Percentiles rank a stretch among this genome's conserved stretches.
phyloP scores from a whole-genome alignment of 2,888 invertebrate genomes.

The Achlya flavicornis region DNA sequence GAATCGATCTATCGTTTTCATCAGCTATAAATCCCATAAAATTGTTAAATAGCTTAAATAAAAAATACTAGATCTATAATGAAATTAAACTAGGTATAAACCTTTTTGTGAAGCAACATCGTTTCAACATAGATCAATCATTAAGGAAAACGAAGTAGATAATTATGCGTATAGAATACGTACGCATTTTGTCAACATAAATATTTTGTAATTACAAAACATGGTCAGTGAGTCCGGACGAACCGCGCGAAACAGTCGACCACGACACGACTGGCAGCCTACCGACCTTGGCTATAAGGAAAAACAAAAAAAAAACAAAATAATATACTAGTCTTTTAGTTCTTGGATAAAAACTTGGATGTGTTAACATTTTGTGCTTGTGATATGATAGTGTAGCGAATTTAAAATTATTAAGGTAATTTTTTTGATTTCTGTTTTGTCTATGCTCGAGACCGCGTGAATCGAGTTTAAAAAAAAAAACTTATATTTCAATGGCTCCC shows the following conservation, averaged over 20 bases:
- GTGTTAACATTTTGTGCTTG: neutral
- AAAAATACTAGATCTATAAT: no score
- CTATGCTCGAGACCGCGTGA: no score
- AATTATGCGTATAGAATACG: neutral
- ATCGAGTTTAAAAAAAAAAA: no score
- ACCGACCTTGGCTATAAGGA: neutral
- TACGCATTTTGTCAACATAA: neutral
- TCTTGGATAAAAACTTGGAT: neutral
- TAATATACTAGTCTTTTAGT: neutral
- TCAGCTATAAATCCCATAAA: no score
- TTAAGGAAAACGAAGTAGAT: neutral
- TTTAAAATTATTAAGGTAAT: neutral
- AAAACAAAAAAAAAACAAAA: neutral
- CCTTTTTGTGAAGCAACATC: no score
- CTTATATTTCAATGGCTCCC: no score
- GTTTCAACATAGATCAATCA: neutral
- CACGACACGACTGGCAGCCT: neutral
- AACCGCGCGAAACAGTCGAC: neutral
- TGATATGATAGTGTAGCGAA: slow-evolving; percentile 1
- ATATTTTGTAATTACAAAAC: slow-evolving; percentile 1
- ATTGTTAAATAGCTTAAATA: no score
- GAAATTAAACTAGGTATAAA: no score
- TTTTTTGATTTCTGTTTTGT: neutral
- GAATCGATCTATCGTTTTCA: no score
- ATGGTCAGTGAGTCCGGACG: neutral